A percentile compares a stretch with the other conserved stretches of the same genome.
phyloP scores from a whole-genome alignment of 2,113 vertebrate species.

The Tretioscincus oriximinensis region DNA sequence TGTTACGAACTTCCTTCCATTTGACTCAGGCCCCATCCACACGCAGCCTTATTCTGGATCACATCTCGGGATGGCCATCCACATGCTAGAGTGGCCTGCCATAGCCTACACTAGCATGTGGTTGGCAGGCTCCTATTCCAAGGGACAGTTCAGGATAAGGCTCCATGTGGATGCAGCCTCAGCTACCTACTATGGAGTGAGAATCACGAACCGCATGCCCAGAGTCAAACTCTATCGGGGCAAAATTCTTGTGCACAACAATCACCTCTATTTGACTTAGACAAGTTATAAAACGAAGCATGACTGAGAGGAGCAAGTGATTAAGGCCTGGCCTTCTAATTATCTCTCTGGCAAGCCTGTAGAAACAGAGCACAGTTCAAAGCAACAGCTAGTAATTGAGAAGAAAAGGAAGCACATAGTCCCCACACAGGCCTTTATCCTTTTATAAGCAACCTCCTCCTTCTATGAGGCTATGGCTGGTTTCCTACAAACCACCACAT shows the following conservation, averaged over 20 bases:
- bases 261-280: neutral
- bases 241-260: neutral
- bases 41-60: no score
- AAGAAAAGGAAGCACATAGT: neutral
- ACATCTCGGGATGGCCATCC: no score
- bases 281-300: neutral
- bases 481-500: no score
- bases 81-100: no score
- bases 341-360: neutral
- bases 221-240: neutral
- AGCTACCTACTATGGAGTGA: neutral
- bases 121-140: no score
- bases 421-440: neutral
- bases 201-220: neutral
- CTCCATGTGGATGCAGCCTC: no score
- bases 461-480: no score
- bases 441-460: no score
- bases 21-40: no score
- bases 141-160: no score
- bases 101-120: no score
- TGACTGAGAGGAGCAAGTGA: constrained; percentile 7
- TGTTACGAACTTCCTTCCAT: no score
- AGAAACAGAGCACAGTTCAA: neutral
- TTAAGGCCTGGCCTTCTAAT: constrained; percentile 12
- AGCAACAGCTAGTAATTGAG: neutral